Evolutionary conservation across 2,113 vertebrate species (phyloP).

Genomic region (Dryoscopus gambensis): DNA sequence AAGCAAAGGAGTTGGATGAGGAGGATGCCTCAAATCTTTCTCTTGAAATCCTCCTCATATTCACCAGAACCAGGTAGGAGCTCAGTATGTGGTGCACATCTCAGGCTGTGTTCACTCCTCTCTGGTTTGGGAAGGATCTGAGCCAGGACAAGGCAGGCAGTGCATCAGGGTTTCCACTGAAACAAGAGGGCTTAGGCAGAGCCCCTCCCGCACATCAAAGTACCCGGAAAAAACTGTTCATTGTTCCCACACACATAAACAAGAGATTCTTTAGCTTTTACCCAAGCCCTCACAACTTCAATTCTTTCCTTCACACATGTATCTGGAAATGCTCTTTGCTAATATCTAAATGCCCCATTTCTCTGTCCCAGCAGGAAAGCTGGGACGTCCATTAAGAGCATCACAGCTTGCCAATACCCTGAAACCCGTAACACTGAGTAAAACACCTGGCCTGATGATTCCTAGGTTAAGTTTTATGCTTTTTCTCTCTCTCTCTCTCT

Average conservation of each 20-base stretch:
- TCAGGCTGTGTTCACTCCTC: neutral
- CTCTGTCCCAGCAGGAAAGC: constrained; percentile 21
- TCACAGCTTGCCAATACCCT: neutral
- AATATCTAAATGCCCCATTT: neutral
- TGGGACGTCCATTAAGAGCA: neutral
- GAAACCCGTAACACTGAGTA: neutral
- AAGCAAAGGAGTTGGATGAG: neutral
- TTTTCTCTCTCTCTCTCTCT: neutral
- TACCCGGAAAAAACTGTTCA: neutral
- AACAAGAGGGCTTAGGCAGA: neutral
- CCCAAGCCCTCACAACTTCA: neutral
- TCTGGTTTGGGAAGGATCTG: neutral
- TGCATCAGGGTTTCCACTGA: neutral
- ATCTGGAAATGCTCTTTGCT: constrained; percentile 37
- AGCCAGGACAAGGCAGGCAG: neutral
- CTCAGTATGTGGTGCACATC: neutral
- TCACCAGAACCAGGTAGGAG: neutral
- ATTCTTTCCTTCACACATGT: neutral
- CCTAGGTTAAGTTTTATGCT: neutral
- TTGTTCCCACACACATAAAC: neutral
- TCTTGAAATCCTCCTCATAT: neutral
- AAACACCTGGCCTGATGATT: constrained; percentile 2
- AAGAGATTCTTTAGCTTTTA: neutral
- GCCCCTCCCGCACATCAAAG: neutral
- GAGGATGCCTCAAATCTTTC: neutral